Base-by-base conservation (phyloP, 2,113 vertebrate species). In the Dolichotis patagonum region DNA sequence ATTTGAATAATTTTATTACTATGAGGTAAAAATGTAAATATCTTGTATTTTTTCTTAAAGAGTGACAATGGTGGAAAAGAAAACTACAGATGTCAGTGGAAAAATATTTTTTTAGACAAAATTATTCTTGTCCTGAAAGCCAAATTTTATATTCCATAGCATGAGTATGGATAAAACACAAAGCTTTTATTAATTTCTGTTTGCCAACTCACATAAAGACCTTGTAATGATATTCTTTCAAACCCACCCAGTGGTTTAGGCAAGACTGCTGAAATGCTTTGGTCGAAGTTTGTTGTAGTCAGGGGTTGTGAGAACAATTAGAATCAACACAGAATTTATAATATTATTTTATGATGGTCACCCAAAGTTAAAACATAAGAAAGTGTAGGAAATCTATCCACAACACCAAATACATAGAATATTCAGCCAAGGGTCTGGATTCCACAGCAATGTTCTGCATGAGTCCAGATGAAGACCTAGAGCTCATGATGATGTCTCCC, bases 211-310 rank as follows among this genome's bases (percentile, higher is more conserved):
- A 94, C 90, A 85, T 92, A 97, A 97, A 75, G 94, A 89, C 85
- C 92, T 71, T 38, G 92, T 88, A 95, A 96, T 96, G 94, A 83
- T 93, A 96, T 24, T 84, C 63, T 58, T 96, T 98, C 17, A 88
- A 95, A 95, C 22, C 96, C 65, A 95, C 98, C 81, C 95, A 92
- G 35, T 94, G 71, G 19, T 91, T 80, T 95, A 95, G 88, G 89
- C 91, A 96, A 96, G 93, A 71, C 41, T 98, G 95, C 95, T 91
- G 77, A 97, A 98, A 97, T 43, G n/a, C 35, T 96, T 82, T 77
- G 85, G 87, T 97, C 88, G 98, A 67, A 95, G 49, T 52, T 52
- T 52, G 49, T 52, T 52, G 49, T 52, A 52, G 49, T 52, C 49
- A 52, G 49, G 49, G 8, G 49, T 52, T 52, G 49, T 52, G 49